Conservation (phyloP, 1,140 invertebrate genomes). For the Drosophila neocordata region DNA sequence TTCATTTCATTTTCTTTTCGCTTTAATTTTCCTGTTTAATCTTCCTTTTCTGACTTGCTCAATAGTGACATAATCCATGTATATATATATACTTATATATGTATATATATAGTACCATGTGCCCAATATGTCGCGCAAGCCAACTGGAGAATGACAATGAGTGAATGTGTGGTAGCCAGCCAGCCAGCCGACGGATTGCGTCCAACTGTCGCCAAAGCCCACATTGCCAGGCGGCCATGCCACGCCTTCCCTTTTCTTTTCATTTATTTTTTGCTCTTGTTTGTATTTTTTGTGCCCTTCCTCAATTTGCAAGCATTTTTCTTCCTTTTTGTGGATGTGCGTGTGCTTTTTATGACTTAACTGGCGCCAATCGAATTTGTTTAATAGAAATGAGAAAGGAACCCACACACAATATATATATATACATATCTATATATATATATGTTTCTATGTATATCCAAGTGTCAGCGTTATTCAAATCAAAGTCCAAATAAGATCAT, state of each 20-base stretch:
- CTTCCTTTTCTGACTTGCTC: conserved; percentile 5
- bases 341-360: conserved; percentile 64
- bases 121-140: conserved; percentile 58
- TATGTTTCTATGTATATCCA: no score
- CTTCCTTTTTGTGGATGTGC: conserved; percentile 18
- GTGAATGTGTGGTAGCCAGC: conserved; percentile 3
- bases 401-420: neutral
- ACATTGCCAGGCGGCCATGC: conserved; percentile 24
- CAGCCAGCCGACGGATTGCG: conserved; percentile 12
- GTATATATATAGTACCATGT: conserved; percentile 22
- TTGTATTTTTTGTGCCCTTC: conserved; percentile 25
- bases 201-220: conserved; percentile 38
- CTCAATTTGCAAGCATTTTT: conserved; percentile 13
- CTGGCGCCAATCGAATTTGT: conserved; percentile 70
- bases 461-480: conserved; percentile 27
- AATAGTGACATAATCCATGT: conserved; percentile 57
- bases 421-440: no score
- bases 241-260: neutral
- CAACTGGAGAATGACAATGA: conserved; percentile 21
- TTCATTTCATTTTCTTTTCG: conserved; percentile 48
- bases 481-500: neutral
- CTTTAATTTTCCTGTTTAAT: conserved; percentile 62
- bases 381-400: conserved; percentile 46
- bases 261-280: neutral
- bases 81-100: neutral